A percentile compares a stretch with the other conserved stretches of the same genome.
Conservation (phyloP, 2,888 invertebrate species). For the Dermolepida albohirtum region DNA sequence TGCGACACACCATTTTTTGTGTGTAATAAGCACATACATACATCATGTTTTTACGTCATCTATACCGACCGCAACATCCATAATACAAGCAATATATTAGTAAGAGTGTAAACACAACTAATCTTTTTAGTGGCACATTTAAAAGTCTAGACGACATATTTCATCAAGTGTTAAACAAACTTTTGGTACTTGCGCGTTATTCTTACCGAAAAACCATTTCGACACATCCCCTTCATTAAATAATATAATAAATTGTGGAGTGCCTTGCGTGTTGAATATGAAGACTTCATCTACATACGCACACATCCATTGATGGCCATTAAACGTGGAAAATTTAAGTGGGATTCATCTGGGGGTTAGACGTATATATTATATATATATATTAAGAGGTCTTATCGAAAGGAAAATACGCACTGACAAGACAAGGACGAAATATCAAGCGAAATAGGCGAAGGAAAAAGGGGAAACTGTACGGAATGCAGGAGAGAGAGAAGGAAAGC, state of each 20-base stretch:
- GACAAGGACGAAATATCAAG: slow-evolving; percentile 2
- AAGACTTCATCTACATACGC: too few relatives aligned
- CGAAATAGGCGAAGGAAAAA: slow-evolving; percentile 9
- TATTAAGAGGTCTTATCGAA: slow-evolving; percentile 59
- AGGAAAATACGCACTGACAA: slow-evolving; percentile 51
- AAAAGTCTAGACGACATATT: slow-evolving; percentile 25
- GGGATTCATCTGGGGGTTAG: slow-evolving; percentile 45
- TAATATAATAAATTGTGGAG: slow-evolving; percentile 17
- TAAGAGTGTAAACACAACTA: not conserved
- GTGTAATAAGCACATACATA: too few relatives aligned
- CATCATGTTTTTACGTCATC: too few relatives aligned
- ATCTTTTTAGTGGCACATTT: slow-evolving; percentile 21
- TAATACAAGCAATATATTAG: too few relatives aligned
- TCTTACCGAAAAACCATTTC: too few relatives aligned
- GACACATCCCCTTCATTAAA: slow-evolving; percentile 13
- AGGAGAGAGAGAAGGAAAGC: slow-evolving; percentile 13
- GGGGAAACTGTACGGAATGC: not conserved
- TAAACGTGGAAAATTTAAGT: slow-evolving; percentile 35
- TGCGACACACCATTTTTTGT: too few relatives aligned
- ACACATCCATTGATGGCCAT: not conserved
- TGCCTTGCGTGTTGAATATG: too few relatives aligned
- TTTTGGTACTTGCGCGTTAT: not conserved
- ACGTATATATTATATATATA: slow-evolving; percentile 57
- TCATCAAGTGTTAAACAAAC: slow-evolving; percentile 11
- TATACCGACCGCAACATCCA: too few relatives aligned